Conservation (phyloP, 2,113 vertebrate genomes). For the Theropithecus gelada region DNA sequence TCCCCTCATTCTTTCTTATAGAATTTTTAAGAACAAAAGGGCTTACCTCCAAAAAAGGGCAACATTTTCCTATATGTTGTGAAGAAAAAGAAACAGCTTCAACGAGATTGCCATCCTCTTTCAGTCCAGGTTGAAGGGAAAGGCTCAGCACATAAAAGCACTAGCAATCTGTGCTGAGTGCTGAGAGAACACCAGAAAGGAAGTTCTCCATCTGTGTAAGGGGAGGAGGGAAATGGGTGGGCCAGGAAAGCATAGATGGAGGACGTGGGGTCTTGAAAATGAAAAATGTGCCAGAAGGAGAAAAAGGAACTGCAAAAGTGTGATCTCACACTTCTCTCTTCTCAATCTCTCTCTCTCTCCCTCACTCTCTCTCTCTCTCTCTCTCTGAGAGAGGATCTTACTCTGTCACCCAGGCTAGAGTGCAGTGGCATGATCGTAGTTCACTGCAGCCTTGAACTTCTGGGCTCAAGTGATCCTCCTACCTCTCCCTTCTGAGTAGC, state of each 20-base stretch:
- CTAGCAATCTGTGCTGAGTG: background rate
- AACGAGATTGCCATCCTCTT: background rate
- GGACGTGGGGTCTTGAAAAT: background rate
- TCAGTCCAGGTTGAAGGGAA: background rate
- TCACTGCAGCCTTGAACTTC: too few relatives aligned
- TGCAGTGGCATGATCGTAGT: too few relatives aligned
- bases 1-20: background rate
- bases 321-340: background rate
- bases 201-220: background rate
- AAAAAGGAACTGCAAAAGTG: background rate
- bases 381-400: too few relatives aligned
- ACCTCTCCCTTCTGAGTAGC: too few relatives aligned
- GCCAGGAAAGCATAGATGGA: background rate
- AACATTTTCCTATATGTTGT: background rate
- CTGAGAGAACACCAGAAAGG: background rate
- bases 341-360: too few relatives aligned
- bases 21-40: background rate
- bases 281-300: background rate
- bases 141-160: background rate
- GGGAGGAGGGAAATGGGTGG: accelerated
- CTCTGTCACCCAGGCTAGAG: too few relatives aligned
- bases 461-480: too few relatives aligned
- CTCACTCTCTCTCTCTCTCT: too few relatives aligned
- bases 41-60: background rate
- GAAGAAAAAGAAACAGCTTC: background rate